phyloP scores from a whole-genome alignment of 1,140 invertebrate species.

The Dendrolimus punctatus region DNA sequence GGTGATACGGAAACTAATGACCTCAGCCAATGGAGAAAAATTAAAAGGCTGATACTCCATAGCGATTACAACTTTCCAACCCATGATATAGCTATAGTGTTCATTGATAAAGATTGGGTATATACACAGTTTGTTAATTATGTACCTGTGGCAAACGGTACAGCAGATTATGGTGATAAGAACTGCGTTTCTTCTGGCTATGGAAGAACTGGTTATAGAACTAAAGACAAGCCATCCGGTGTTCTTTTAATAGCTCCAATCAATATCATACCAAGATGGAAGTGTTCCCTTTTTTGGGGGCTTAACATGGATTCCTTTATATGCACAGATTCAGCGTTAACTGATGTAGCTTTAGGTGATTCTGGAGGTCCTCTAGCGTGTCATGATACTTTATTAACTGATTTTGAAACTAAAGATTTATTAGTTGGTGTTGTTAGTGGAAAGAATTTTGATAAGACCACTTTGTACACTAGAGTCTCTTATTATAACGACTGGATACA shows the following conservation, averaged over 20 bases:
- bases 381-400: conserved; percentile 18
- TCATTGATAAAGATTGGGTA: conserved; percentile 20
- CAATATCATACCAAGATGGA: conserved; percentile 20
- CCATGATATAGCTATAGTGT: conserved; percentile 39
- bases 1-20: conserved; percentile 23
- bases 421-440: conserved; percentile 47
- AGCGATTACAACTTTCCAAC: conserved; percentile 32
- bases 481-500: conserved; percentile 37
- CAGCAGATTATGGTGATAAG: conserved; percentile 24
- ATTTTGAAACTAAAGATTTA: conserved; percentile 18
- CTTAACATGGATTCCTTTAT: conserved; percentile 46
- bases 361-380: conserved; percentile 49
- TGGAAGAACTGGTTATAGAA: conserved; percentile 20
- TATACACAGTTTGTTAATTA: conserved; percentile 26
- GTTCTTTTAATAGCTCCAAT: conserved; percentile 31
- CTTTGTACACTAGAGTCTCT: conserved; percentile 42
- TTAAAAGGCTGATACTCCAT: conserved; percentile 26
- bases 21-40: conserved; percentile 32
- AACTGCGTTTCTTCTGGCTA: conserved; percentile 34
- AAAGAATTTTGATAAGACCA: conserved; percentile 49
- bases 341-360: conserved; percentile 41
- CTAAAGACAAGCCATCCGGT: conserved; percentile 14
- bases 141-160: conserved; percentile 21
- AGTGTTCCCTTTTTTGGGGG: conserved; percentile 39
- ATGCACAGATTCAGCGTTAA: conserved; percentile 32